Evolutionary conservation across 2,113 vertebrate species (phyloP).

Genomic region (Candoia aspera): DNA sequence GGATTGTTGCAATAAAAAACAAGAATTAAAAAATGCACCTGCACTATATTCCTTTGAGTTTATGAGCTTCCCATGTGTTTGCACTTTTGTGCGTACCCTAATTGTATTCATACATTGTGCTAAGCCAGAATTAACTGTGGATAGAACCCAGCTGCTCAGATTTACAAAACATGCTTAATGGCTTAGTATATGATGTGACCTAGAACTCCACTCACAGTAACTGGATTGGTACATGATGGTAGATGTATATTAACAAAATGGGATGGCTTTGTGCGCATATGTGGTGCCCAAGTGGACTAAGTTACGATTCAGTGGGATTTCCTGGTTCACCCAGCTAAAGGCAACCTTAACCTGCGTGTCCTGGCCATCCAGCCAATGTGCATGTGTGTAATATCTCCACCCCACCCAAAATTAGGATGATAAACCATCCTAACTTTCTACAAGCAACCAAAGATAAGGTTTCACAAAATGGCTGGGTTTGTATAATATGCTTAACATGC

Average conservation of each 20-base stretch:
- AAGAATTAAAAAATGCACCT: background rate
- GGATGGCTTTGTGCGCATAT: background rate
- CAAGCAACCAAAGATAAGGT: background rate
- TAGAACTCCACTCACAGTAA: background rate
- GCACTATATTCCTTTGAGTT: background rate
- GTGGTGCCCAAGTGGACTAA: background rate
- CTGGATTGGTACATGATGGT: background rate
- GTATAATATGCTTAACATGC: background rate
- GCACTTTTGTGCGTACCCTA: background rate
- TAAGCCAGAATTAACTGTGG: background rate
- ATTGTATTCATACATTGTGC: background rate
- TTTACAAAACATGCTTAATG: background rate
- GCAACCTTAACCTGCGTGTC: no score
- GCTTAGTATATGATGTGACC: background rate
- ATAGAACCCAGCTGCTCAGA: background rate
- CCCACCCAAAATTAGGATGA: background rate
- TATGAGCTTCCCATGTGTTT: background rate
- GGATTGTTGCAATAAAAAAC: background rate
- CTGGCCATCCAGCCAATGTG: background rate
- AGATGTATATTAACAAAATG: background rate
- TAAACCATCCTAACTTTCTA: background rate
- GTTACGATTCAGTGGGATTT: no score
- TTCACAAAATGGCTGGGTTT: background rate
- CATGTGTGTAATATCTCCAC: background rate
- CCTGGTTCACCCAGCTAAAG: no score